Conservation (phyloP, 1,140 invertebrate species). For the Ceratitis capitata region DNA sequence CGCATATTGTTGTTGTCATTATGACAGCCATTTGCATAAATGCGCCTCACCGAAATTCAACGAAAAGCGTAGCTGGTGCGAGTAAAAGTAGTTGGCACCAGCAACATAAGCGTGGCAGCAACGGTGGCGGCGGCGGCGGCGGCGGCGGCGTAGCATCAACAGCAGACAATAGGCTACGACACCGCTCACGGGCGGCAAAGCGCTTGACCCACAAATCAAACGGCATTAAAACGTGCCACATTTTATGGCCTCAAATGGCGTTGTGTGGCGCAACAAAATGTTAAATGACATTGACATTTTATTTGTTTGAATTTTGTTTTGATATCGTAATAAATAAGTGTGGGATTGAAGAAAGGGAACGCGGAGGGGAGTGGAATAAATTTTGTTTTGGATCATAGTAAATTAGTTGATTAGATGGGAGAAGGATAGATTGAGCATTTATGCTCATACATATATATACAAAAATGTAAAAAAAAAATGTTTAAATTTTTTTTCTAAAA, state of each 20-base stretch:
- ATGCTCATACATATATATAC: no score
- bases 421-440: no score
- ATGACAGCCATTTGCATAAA: conserved; percentile 30
- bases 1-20: conserved; percentile 7
- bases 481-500: no score
- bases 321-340: not conserved
- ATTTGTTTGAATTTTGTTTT: conserved; percentile 12
- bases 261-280: not conserved
- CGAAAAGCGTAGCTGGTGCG: not conserved
- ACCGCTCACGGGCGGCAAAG: not conserved
- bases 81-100: not conserved
- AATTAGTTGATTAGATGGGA: not conserved
- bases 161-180: not conserved
- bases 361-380: not conserved
- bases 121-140: not conserved
- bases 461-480: no score
- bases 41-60: not conserved
- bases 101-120: no score
- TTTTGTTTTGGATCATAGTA: not conserved
- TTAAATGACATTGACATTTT: conserved; percentile 18
- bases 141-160: no score
- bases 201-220: conserved; percentile 56
- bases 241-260: conserved; percentile 37
- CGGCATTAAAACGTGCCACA: conserved; percentile 51
- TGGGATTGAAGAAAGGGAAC: not conserved